Evolutionary conservation across 2,113 vertebrate species (phyloP).

Genomic region (Pachypanchax playfairii): DNA sequence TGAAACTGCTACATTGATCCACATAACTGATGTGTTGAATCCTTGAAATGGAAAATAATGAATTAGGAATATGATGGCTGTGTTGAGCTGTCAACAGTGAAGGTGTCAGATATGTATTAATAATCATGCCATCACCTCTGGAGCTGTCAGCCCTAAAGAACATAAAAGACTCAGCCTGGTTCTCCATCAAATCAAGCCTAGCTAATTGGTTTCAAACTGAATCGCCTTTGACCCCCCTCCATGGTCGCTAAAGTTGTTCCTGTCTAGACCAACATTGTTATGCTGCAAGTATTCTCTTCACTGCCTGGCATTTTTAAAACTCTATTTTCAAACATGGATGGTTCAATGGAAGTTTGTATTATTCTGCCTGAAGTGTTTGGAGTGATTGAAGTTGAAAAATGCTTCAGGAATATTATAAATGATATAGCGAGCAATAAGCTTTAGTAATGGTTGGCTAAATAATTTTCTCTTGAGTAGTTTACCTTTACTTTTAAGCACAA

Average conservation of each 20-base stretch:
- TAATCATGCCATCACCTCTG: conserved; percentile 62
- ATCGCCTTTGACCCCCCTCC: conserved; percentile 62
- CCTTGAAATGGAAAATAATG: conserved; percentile 66
- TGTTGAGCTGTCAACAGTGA: conserved; percentile 55
- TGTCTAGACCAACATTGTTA: conserved; percentile 57
- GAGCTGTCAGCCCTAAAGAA: conserved; percentile 59
- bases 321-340: conserved; percentile 54
- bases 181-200: conserved; percentile 52
- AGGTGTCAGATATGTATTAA: conserved; percentile 61
- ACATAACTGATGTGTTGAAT: conserved; percentile 21
- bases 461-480: not conserved
- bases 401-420: conserved; percentile 29
- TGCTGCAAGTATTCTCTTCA: conserved; percentile 54
- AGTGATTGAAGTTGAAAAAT: conserved; percentile 25
- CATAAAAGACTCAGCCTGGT: conserved; percentile 53
- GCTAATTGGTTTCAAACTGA: conserved; percentile 75
- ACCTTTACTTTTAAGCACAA: too few species aligned
- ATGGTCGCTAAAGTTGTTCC: conserved; percentile 61
- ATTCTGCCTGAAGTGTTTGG: conserved; percentile 26
- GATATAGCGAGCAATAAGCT: not conserved
- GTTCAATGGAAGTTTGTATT: conserved; percentile 54
- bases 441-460: not conserved
- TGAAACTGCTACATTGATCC: not conserved
- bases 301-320: conserved; percentile 45
- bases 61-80: conserved; percentile 40